Percentiles rank a stretch among this genome's conserved stretches.
Conservation (phyloP, 2,797 vertebrate genomes). For the Macroramphosus scolopax region DNA sequence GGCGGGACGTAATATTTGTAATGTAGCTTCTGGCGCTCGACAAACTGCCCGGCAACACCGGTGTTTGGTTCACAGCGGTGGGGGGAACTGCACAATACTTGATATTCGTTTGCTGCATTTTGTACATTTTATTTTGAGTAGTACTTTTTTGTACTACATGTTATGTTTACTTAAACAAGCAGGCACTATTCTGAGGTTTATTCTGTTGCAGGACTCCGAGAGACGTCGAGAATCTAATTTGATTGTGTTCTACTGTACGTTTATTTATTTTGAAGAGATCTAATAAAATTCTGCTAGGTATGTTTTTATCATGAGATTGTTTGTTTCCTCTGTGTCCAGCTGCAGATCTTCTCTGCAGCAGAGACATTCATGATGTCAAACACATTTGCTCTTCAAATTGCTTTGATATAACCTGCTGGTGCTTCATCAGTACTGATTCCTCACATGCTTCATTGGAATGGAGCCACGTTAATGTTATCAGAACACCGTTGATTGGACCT, state of each 20-base stretch:
- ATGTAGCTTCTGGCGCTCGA: conserved; percentile 46
- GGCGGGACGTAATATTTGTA: conserved; percentile 25
- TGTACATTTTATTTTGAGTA: conserved; percentile 81
- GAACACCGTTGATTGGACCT: no score
- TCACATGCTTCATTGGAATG: no score
- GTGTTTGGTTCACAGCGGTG: conserved; percentile 28
- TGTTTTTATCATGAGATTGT: conserved; percentile 52
- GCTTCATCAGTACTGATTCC: no score
- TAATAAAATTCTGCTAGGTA: conserved; percentile 78
- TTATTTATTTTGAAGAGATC: conserved; percentile 89
- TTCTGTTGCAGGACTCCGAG: conserved; percentile 73
- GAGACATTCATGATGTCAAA: no score
- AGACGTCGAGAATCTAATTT: conserved; percentile 77
- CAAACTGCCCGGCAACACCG: conserved; percentile 13
- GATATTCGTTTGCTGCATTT: conserved; percentile 78
- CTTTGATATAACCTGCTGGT: no score
- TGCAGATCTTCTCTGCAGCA: no score
- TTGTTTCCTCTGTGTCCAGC: no score
- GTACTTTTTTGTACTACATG: conserved; percentile 78
- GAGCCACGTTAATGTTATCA: no score
- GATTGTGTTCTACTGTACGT: conserved; percentile 76
- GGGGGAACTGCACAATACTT: conserved; percentile 70
- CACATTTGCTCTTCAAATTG: no score
- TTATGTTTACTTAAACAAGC: conserved; percentile 77
- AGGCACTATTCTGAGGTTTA: conserved; percentile 74